Evolutionary conservation across 2,888 invertebrate species (phyloP), one percentile per base, ranked within the genome.

Genomic region (Campaea margaritaria): DNA sequence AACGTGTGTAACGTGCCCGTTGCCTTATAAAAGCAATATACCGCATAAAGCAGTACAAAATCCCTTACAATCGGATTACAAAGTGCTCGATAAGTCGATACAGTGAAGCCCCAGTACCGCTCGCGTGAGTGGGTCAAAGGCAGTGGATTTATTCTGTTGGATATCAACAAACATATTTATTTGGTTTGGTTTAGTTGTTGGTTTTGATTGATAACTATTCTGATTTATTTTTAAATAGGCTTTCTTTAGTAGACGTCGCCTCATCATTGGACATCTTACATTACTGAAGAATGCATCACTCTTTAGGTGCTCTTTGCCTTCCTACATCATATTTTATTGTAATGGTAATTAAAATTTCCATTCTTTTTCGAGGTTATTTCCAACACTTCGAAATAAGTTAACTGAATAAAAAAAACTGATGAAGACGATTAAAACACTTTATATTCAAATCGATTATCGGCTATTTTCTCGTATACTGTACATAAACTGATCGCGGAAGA

Each of bases 31-130:
- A 67, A 66, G n/a, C 67, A 57, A 11, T 44, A 55, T 49, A 61
- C 64, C 62, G 62, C 63, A 67, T 67, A 61, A 65, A 69, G 68
- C 51, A 65, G 61, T 51, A 69, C 57, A 57, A 69, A 66, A 70
- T 70, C 70, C 66, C 57, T 41, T 62, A 39, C 72, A 86, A 87
- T 85, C 82, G 79, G 83, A 84, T 87, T 85, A 85, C 73, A 67
- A 60, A 65, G 73, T 69, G 75, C 69, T 76, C 71, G 68, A 73
- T 73, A 74, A 74, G 69, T 76, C 71, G 68, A 73, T 73, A 74
- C 68, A 72, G 72, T 58, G 84, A 86, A 81, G 71, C 82, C 85
- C 48, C 76, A 78, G 66, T 47, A 38, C 72, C 51, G 43, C 45
- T 69, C 52, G 62, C 65, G 72, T 58, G 74, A 80, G 73, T 83